A percentile compares a stretch with the other conserved stretches of the same genome.
These are phyloP conservation scores for Melospiza georgiana DNA, from an alignment of 2,113 vertebrate species.

Conservation along the genomic window DNA sequence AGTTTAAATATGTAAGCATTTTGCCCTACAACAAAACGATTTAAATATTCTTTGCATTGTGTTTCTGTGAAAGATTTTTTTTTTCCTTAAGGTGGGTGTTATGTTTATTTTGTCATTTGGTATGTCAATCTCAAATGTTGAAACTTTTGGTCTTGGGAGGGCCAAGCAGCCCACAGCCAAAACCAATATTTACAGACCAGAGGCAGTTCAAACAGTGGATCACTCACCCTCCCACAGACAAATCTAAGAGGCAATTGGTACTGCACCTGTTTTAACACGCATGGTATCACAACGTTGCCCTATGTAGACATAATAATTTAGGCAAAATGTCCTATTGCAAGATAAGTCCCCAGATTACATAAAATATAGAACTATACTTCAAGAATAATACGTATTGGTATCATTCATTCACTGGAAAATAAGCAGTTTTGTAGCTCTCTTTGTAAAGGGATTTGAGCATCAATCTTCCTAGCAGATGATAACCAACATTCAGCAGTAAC, in stretches of 20 bases:
- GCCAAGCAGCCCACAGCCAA: neutral
- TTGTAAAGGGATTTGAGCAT: neutral
- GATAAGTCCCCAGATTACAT: neutral
- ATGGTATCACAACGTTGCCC: rapidly evolving
- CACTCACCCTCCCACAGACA: neutral
- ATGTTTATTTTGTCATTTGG: neutral
- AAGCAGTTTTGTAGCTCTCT: neutral
- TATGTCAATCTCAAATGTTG: neutral
- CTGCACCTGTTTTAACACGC: neutral
- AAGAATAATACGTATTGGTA: neutral
- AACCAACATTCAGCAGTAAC: neutral
- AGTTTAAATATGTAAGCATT: neutral
- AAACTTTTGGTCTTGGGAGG: neutral
- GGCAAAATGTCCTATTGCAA: neutral
- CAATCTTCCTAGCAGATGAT: neutral
- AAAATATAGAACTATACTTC: neutral
- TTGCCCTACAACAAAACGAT: neutral
- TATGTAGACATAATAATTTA: neutral
- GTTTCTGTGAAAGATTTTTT: neutral
- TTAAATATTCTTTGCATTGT: neutral
- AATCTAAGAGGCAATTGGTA: neutral
- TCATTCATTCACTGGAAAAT: neutral
- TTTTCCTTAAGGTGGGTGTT: neutral
- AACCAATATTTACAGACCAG: neutral
- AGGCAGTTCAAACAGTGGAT: neutral